phyloP scores from a whole-genome alignment of 1,140 invertebrate genomes.

The Eriocheir sinensis region DNA sequence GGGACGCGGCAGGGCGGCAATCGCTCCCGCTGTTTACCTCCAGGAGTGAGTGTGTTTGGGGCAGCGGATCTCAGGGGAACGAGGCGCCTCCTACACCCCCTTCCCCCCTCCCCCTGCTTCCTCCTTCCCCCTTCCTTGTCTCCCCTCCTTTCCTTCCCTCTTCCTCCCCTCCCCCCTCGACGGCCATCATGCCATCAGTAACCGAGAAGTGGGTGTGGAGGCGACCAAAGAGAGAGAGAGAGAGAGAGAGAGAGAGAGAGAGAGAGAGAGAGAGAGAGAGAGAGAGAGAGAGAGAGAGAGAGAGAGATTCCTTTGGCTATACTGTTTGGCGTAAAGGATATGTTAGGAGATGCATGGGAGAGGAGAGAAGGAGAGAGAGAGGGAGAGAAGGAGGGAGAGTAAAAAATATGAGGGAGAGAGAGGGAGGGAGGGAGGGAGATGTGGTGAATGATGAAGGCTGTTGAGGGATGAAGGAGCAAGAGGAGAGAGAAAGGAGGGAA shows the following conservation, averaged over 20 bases:
- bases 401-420: neutral
- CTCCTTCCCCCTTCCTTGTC: neutral
- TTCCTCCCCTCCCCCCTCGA: no score
- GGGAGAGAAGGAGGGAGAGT: neutral
- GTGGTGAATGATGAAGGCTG: neutral
- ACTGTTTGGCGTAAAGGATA: neutral
- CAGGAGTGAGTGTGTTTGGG: conserved; percentile 45
- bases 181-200: neutral
- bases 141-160: no score
- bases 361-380: neutral
- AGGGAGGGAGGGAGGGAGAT: neutral
- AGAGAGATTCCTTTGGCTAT: no score
- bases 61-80: neutral
- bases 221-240: neutral
- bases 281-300: neutral
- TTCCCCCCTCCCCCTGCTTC: neutral
- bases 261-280: conserved; percentile 34
- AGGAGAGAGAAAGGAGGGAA: neutral
- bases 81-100: neutral
- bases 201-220: conserved; percentile 1
- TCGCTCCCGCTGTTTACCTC: conserved; percentile 38
- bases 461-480: neutral
- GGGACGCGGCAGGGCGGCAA: neutral
- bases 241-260: conserved; percentile 35
- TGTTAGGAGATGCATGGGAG: neutral